Evolutionary conservation across 1,140 invertebrate genomes (phyloP).

Genomic region (Drosophila oshimai): DNA sequence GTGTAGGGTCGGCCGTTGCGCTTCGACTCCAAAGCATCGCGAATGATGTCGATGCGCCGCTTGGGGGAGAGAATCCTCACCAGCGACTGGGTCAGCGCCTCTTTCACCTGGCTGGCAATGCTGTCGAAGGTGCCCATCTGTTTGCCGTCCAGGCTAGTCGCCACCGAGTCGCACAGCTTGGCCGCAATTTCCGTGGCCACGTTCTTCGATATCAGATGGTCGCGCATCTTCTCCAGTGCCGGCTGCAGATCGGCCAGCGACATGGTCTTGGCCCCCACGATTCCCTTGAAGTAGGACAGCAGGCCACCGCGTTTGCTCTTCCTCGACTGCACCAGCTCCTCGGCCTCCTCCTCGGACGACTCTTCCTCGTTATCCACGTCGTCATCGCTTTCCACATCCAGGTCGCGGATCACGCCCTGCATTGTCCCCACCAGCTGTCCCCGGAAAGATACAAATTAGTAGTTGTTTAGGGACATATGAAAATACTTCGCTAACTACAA

Average conservation of each 20-base stretch:
- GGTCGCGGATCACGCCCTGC: slow-evolving; percentile 89
- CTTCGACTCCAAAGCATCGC: slow-evolving; percentile 96
- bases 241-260: slow-evolving; percentile 90
- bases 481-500: too few species aligned
- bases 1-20: slow-evolving; percentile 93
- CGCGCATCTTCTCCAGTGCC: slow-evolving; percentile 96
- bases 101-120: slow-evolving; percentile 92
- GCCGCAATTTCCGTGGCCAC: slow-evolving; percentile 97
- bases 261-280: slow-evolving; percentile 94
- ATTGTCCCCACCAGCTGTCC: slow-evolving; percentile 91
- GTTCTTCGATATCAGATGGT: slow-evolving; percentile 98
- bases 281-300: slow-evolving; percentile 92
- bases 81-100: slow-evolving; percentile 91
- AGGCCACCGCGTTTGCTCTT: slow-evolving; percentile 83
- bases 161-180: slow-evolving; percentile 97
- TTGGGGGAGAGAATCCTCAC: slow-evolving; percentile 97
- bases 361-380: slow-evolving; percentile 67
- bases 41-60: slow-evolving; percentile 96
- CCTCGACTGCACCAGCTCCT: slow-evolving; percentile 77
- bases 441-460: not conserved
- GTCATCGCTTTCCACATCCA: slow-evolving; percentile 85
- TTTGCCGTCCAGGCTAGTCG: slow-evolving; percentile 96
- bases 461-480: too few species aligned
- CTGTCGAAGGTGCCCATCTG: slow-evolving; percentile 96
- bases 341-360: slow-evolving; percentile 43